Base-by-base conservation (phyloP, 2,888 invertebrate species). In the Acrobasis consociella region DNA sequence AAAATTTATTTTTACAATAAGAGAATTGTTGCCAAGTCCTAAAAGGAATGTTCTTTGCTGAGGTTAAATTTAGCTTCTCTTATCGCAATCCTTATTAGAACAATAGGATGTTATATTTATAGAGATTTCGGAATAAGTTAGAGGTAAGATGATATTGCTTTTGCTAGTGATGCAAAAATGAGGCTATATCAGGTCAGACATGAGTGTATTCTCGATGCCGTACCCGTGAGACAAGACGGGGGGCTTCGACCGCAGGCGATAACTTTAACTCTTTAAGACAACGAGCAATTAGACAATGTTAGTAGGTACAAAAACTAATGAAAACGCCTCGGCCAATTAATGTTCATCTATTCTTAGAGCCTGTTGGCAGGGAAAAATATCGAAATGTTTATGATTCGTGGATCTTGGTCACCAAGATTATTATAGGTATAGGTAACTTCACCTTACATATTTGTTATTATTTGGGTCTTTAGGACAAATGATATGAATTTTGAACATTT, bases 241-340 rank as follows among this genome's bases (percentile, higher is more conserved):
- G 87, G 86, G 86, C 87, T 89, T 84, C 88, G 88, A 88, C 88
- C 87, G 87, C 79, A 70, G 72, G 74, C 73, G 85, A 86, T 86
- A 87, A 86, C 79, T 78, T 78, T 76, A 78, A 77, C 78, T 80
- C 80, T 2, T n/a, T 74, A 74, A 73, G 72, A 69, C 65, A 66
- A 59, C 63, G 67, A 74, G 68, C 77, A 76, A 77, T 79, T 78
- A 74, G 72, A 75, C 72, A 72, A 70, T 72, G 71, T 74, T 71
- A 71, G 65, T 65, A 68, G 71, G 65, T 65, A 68, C 69, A 72
- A 74, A 74, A 72, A 69, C 63, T 74, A 70, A 67, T 69, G 64
- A 68, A 72, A 65, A 65, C 50, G 62, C 58, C 42, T 52, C 65
- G 69, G 65, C 63, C 62, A 64, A 63, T 67, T 64, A 56, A 53